These are phyloP conservation scores for Agrochola lota DNA, from an alignment of 2,888 invertebrate genomes.

Conservation along the genomic window DNA sequence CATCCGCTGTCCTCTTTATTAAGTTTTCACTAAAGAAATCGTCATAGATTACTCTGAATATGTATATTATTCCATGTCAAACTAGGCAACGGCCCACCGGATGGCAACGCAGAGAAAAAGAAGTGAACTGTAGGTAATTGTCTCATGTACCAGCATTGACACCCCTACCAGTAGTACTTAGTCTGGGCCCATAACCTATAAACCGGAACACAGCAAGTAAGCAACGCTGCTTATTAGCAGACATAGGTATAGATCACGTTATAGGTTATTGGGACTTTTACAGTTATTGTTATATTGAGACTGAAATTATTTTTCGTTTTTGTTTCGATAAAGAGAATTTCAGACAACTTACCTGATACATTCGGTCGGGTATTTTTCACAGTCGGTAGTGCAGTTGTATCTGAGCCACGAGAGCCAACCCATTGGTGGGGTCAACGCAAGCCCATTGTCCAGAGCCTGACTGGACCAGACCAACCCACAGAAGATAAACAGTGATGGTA, in stretches of 20 bases:
- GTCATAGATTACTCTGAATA: neutral
- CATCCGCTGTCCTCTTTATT: slow-evolving; percentile 91
- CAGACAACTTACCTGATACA: slow-evolving; percentile 90
- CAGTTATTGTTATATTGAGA: neutral
- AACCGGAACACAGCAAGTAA: no score
- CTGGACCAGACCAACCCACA: slow-evolving; percentile 61
- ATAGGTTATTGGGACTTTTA: neutral
- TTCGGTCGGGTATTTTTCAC: slow-evolving; percentile 91
- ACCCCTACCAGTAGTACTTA: no score
- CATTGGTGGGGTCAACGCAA: slow-evolving; percentile 93
- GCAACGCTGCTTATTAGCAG: no score
- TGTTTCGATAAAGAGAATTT: neutral
- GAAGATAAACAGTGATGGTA: slow-evolving; percentile 60
- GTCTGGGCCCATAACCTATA: no score
- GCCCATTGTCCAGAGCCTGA: slow-evolving; percentile 90
- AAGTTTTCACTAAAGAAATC: slow-evolving; percentile 89
- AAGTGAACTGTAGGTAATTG: no score
- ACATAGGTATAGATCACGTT: no score
- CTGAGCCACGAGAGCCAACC: slow-evolving; percentile 93
- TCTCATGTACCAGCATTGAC: no score
- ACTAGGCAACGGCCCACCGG: neutral
- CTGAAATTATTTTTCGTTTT: neutral
- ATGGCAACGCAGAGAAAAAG: neutral
- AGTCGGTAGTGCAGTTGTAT: slow-evolving; percentile 92
- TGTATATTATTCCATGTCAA: neutral